Conservation (phyloP, 2,888 invertebrate species). For the Parnassius apollo region DNA sequence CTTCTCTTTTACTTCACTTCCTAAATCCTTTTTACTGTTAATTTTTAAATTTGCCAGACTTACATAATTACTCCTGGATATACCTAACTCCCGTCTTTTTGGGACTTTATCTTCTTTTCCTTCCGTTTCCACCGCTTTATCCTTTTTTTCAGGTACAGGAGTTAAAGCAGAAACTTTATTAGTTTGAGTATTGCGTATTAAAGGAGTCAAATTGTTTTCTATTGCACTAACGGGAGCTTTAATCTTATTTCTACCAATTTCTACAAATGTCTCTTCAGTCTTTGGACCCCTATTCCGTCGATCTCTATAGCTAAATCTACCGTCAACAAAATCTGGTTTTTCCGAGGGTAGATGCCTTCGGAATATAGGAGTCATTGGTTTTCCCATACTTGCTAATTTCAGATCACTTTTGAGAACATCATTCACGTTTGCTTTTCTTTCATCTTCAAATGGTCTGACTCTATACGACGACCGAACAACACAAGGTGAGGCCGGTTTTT, state of each 20-base stretch:
- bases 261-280: slow-evolving; percentile 41
- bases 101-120: slow-evolving; percentile 33
- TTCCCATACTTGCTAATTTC: slow-evolving; percentile 66
- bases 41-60: slow-evolving; percentile 73
- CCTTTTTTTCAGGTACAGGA: slow-evolving; percentile 40
- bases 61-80: slow-evolving; percentile 72
- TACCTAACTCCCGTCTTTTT: slow-evolving; percentile 56
- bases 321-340: slow-evolving; percentile 58
- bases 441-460: slow-evolving; percentile 50
- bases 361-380: slow-evolving; percentile 75
- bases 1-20: slow-evolving; percentile 36
- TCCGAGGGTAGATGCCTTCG: slow-evolving; percentile 54
- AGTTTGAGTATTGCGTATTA: slow-evolving; percentile 40
- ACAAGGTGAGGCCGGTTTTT: slow-evolving; percentile 57
- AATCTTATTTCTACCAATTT: slow-evolving; percentile 54
- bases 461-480: slow-evolving; percentile 50
- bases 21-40: slow-evolving; percentile 49
- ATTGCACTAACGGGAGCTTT: slow-evolving; percentile 43
- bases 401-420: slow-evolving; percentile 63
- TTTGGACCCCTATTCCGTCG: slow-evolving; percentile 42
- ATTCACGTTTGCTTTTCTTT: slow-evolving; percentile 33
- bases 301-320: slow-evolving; percentile 67
- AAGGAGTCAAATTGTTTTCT: slow-evolving; percentile 38
- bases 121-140: slow-evolving; percentile 31
- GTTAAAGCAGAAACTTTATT: slow-evolving; percentile 37